Conservation (phyloP, 2,888 invertebrate species). For the Eupithecia vulgata region DNA sequence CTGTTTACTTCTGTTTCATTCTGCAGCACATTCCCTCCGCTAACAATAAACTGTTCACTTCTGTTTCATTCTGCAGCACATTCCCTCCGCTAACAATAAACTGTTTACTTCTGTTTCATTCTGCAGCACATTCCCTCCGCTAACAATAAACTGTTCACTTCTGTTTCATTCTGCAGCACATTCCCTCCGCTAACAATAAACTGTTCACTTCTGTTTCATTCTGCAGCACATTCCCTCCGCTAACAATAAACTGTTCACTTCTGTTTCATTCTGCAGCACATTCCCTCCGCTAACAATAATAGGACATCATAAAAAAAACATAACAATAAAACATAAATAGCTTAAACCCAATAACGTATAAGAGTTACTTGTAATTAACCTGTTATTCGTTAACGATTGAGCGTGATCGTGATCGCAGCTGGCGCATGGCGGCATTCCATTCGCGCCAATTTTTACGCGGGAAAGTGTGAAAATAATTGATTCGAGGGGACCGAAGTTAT, state of each 20-base stretch:
- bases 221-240: no score
- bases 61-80: no score
- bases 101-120: no score
- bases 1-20: no score
- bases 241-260: neutral
- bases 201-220: no score
- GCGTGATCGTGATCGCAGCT: conserved; percentile 44
- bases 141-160: no score
- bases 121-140: no score
- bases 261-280: neutral
- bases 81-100: no score
- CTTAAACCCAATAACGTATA: conserved; percentile 13
- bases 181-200: no score
- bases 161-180: no score
- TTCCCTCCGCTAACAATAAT: neutral
- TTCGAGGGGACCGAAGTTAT: conserved; percentile 55
- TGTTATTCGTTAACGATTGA: conserved; percentile 57
- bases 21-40: no score
- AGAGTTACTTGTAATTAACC: conserved; percentile 37
- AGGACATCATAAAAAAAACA: conserved; percentile 13
- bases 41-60: no score
- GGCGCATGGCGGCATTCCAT: conserved; percentile 48
- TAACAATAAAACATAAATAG: conserved; percentile 19
- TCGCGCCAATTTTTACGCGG: conserved; percentile 70
- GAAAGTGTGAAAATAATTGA: conserved; percentile 78